A percentile compares a stretch with the other conserved stretches of the same genome.
These are phyloP conservation scores for Mormyrops boulengeri DNA, from an alignment of 2,797 vertebrate genomes.

Conservation along the genomic window DNA sequence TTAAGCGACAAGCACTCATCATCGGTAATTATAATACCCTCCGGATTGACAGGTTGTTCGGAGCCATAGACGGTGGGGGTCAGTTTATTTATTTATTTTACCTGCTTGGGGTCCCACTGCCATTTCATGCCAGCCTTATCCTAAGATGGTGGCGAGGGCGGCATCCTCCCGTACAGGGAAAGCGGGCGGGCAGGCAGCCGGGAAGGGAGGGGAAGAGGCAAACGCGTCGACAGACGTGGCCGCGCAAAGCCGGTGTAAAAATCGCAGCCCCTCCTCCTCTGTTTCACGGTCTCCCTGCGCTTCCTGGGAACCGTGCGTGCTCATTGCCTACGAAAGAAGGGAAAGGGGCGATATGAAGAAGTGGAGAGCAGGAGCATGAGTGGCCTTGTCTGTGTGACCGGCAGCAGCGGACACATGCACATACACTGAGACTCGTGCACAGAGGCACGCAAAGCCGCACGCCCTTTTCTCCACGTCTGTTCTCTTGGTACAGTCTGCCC, in stretches of 20 bases:
- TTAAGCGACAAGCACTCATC: conserved; percentile 63
- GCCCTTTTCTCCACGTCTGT: conserved; percentile 79
- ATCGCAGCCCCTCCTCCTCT: conserved; percentile 55
- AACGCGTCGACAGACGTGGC: conserved; percentile 28
- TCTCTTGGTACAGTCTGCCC: conserved; percentile 91
- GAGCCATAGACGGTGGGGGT: not conserved
- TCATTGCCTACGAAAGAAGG: conserved; percentile 49
- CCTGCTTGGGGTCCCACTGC: conserved; percentile 62
- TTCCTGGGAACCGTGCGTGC: conserved; percentile 35
- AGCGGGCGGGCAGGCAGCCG: conserved; percentile 63
- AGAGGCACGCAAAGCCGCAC: conserved; percentile 36
- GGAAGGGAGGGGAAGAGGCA: conserved; percentile 54
- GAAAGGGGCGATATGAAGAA: conserved; percentile 34
- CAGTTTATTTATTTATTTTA: conserved; percentile 39
- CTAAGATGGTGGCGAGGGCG: conserved; percentile 70
- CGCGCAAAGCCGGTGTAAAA: conserved; percentile 37
- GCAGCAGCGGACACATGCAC: conserved; percentile 19
- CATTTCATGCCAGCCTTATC: conserved; percentile 67
- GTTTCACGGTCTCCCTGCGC: conserved; percentile 50
- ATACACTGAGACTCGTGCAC: conserved; percentile 17
- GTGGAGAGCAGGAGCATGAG: conserved; percentile 36
- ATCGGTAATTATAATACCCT: conserved; percentile 6
- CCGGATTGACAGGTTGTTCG: not conserved
- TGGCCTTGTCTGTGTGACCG: conserved; percentile 31
- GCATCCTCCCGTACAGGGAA: conserved; percentile 55